Conservation (phyloP, 2,797 vertebrate species). For the Lepilemur septentrionalis region DNA sequence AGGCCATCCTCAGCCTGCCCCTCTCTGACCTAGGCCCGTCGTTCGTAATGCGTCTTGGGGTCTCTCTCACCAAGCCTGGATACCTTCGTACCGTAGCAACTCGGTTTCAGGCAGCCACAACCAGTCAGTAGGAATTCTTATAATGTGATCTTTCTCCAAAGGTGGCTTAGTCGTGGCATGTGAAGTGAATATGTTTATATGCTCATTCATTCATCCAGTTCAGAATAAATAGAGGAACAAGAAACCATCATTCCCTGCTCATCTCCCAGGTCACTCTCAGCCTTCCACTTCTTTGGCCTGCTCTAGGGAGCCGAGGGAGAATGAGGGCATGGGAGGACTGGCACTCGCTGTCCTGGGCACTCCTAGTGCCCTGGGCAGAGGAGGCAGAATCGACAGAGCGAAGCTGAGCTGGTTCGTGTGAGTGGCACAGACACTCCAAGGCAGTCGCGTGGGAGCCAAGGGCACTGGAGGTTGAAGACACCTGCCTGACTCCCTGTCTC, state of each 20-base stretch:
- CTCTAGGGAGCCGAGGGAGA: neutral
- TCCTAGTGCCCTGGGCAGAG: neutral
- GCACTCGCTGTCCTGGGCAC: neutral
- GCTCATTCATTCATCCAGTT: neutral
- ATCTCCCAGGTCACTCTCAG: neutral
- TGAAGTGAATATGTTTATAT: neutral
- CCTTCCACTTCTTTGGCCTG: neutral
- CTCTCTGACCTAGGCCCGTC: fast-evolving
- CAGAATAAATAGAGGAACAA: neutral
- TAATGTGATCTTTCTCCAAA: neutral
- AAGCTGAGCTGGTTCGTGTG: neutral
- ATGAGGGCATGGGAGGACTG: neutral
- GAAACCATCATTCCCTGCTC: neutral
- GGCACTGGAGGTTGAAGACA: neutral
- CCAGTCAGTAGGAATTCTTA: neutral
- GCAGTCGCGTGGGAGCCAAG: neutral
- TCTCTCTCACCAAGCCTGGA: neutral
- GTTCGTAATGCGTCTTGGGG: neutral
- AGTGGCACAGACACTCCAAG: neutral
- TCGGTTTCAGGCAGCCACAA: neutral
- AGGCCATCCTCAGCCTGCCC: fast-evolving
- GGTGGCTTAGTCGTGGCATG: neutral
- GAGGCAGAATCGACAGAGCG: neutral
- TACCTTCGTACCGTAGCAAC: neutral
- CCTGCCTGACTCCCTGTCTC: neutral